Evolutionary conservation across 2,113 vertebrate species (phyloP).

Genomic region (Ovibos moschatus): DNA sequence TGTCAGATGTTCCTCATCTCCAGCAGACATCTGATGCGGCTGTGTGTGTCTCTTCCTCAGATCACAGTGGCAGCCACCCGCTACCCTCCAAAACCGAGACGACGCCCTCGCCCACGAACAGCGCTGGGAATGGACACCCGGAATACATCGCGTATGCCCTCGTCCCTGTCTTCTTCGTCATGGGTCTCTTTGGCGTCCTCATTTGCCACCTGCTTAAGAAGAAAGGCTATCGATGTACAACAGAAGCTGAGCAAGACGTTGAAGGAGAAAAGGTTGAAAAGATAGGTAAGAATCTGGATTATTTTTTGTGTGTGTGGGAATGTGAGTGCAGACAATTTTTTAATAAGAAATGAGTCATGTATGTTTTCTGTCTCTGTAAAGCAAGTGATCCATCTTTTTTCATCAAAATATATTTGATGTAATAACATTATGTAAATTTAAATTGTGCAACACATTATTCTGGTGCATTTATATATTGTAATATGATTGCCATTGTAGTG

Average conservation of each 20-base stretch:
- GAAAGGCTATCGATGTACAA: conserved; percentile 96
- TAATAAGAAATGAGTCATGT: neutral
- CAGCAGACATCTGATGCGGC: neutral
- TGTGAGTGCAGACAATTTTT: neutral
- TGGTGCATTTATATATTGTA: neutral
- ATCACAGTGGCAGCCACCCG: neutral
- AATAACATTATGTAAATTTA: neutral
- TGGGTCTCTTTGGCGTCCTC: conserved; percentile 92
- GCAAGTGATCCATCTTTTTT: neutral
- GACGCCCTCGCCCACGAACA: neutral
- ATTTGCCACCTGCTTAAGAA: conserved; percentile 95
- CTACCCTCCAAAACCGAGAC: conserved; percentile 56
- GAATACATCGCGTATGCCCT: conserved; percentile 88
- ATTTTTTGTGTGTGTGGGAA: neutral
- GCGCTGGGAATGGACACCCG: conserved; percentile 51
- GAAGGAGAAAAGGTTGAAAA: conserved; percentile 84
- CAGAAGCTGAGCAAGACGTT: conserved; percentile 83
- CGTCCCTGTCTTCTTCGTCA: conserved; percentile 92
- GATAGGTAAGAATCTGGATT: conserved; percentile 81
- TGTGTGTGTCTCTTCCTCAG: neutral
- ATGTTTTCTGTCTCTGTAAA: neutral
- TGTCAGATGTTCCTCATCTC: no score
- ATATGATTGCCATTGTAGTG: neutral
- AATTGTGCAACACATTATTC: neutral
- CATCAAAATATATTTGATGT: neutral